Base-by-base conservation (phyloP, 2,113 vertebrate genomes). In the Corvus moneduloides region DNA sequence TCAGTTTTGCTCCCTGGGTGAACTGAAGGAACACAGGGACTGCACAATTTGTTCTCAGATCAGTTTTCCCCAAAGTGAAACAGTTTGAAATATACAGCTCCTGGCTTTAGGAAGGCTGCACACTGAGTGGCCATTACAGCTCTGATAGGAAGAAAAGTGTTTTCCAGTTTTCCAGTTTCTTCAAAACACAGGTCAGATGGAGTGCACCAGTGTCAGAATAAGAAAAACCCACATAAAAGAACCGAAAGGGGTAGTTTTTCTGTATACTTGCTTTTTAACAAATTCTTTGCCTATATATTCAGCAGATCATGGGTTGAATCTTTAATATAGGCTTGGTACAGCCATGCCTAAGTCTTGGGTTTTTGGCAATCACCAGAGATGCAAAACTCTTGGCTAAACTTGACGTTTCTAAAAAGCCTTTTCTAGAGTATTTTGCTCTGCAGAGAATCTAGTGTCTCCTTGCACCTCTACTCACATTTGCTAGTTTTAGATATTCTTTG, bases 151-250 rank as follows among this genome's bases (percentile, higher is more conserved):
- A 59, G 58, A 68, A 43, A 8, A 3, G 55, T 51, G 44, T n/a
- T 32, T 39, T 28, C 14, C 59, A 55, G 44, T n/a, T n/a, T 39
- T 28, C 14, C 49, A 56, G 39, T 35, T 64, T 46, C 51, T 30
- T 37, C 10, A 62, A 84, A 41, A 15, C 18, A 19, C 0, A 0
- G 12, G 21, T 37, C 51, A 75, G 27, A 54, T 28, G 46, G 26
- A 37, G 14, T 37, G 20, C 35, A 80, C 4, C 1, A 2, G 15
- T 48, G 22, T 51, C 16, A 48, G 19, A 28, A 10, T 68, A 56
- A 73, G 49, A 78, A 69, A 39, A 22, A 16, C 7, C 6, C 35
- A 44, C 7, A 19, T 6, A 21, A 80, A 35, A 59, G 24, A 46
- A 64, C 3, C 3, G 1, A 41, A 76, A 59, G 16, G 7, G 3